Evolutionary conservation across 2,113 vertebrate genomes (phyloP), one percentile per base, ranked within the genome.

Genomic region (Baryphthengus martii): DNA sequence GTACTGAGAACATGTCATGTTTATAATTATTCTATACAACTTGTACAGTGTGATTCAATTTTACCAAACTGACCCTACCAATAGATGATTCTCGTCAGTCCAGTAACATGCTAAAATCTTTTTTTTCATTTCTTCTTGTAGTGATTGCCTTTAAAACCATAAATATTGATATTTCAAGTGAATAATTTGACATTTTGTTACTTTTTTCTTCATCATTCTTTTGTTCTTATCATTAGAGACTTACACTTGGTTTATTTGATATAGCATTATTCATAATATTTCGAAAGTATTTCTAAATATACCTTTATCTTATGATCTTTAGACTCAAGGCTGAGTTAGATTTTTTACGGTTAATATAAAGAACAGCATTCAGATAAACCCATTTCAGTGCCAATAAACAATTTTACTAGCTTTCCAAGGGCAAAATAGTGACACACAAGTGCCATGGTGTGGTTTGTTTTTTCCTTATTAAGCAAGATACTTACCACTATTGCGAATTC

Each of bases 401-500:
- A 26, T 75, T 83, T 83, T 35, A 39, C 44, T 67, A 31, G 26
- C 66, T 89, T 93, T 65, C 58, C 74, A 89, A 85, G 65, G 74
- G 37, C 66, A 71, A 56, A 88, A 73, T 42, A 49, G 53, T 59
- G 40, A 45, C 59, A 88, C 3, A 19, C 40, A 77, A 87, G 7
- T 47, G 37, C 33, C 53, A 20, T 18, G 29, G 5, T 25, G 24
- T 92, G 45, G 9, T 47, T 70, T 72, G 6, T 7, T 45, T 95
- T 94, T 70, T 10, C 29, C 31, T 72, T 9, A 2, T 53, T 62
- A 76, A 73, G 39, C 17, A 83, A 62, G 63, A 19, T 14, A 94
- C 99, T 96, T 97, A 99, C 99, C 99, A 33, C 99, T 99, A 24
- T 99, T 99, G 40, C 99, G 98, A 97, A 99, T 99, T 97, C 99